phyloP scores from a whole-genome alignment of 30 jellyfish, hydroid and myxozoan species.

The Kudoa iwatai region DNA sequence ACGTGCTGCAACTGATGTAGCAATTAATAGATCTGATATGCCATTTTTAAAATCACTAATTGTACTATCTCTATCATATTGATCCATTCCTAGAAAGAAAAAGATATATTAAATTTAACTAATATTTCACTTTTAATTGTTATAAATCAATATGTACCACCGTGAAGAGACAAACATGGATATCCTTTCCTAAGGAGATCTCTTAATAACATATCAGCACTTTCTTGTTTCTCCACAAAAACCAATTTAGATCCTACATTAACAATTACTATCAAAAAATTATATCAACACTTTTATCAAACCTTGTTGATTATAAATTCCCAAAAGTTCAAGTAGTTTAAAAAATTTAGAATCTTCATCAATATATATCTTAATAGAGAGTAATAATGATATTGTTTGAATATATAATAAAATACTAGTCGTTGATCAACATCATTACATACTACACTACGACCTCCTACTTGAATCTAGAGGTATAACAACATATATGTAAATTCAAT shows the following conservation, averaged over 20 bases:
- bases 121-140: too few species aligned
- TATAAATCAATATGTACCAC: too few species aligned
- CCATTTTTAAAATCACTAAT: conserved; percentile 76
- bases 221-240: conserved; percentile 72
- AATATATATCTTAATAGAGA: too few species aligned
- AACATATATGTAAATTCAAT: too few species aligned
- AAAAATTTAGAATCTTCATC: conserved; percentile 62
- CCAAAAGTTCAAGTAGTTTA: conserved; percentile 59
- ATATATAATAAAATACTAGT: conserved; percentile 6
- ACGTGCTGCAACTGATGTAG: conserved; percentile 96
- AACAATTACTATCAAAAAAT: too few species aligned
- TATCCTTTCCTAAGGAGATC: conserved; percentile 55
- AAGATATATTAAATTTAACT: too few species aligned
- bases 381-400: too few species aligned
- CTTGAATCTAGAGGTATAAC: conserved; percentile 7
- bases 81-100: too few species aligned
- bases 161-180: conserved; percentile 79
- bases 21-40: conserved; percentile 37
- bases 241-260: conserved; percentile 11
- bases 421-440: conserved; percentile 65
- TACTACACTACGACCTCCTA: conserved; percentile 79
- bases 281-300: too few species aligned
- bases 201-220: conserved; percentile 52
- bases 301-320: conserved; percentile 41
- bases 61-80: conserved; percentile 77